Base-by-base conservation (phyloP, 2,888 invertebrate species). In the Trichopoda pennipes region DNA sequence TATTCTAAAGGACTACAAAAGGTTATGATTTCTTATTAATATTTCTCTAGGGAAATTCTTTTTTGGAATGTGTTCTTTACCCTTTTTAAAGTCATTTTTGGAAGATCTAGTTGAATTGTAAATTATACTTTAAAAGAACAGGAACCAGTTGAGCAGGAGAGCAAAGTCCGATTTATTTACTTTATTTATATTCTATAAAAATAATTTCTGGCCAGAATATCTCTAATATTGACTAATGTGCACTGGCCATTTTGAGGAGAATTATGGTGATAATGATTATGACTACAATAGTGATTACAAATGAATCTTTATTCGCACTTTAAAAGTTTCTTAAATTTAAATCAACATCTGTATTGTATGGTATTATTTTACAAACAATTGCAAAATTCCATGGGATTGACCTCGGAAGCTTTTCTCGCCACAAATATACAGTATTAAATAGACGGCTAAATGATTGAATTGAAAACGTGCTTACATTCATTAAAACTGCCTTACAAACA, bases 291-390 rank as follows among this genome's bases (percentile, higher is more conserved):
- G 75, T 80, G 53, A 75, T 64, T 69, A 68, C 68, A 68, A 60
- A 60, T 47, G 68, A 69, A 68, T 68, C n/a, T 60, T 44, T 47
- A 68, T 44, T 19, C 61, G 47, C 64, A 64, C n/a, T 32, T 73
- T 56, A 49, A 81, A 64, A 63, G 47, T 64, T 73, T 60, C 47
- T 38, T 42, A 42, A 60, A 63, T 78, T 81, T 58, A 44, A 56
- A 70, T 77, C 63, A 55, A 58, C 73, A 74, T 64, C 68, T 58
- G 73, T 61, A 63, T 73, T 68, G 72, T 73, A 73, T 44, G 68
- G 76, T 49, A 58, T 77, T 74, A 77, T 69, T 74, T 44, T 42
- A 81, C 81, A 78, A 81, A 81, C 74, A 78, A 81, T 78, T 81
- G 64, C 28, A 64, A 81, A 74, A 78, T 78, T 78, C 81, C 78